Evolutionary conservation across 2,888 invertebrate genomes (phyloP), one percentile per base, ranked within the genome.

Genomic region (Morpho deidamia): DNA sequence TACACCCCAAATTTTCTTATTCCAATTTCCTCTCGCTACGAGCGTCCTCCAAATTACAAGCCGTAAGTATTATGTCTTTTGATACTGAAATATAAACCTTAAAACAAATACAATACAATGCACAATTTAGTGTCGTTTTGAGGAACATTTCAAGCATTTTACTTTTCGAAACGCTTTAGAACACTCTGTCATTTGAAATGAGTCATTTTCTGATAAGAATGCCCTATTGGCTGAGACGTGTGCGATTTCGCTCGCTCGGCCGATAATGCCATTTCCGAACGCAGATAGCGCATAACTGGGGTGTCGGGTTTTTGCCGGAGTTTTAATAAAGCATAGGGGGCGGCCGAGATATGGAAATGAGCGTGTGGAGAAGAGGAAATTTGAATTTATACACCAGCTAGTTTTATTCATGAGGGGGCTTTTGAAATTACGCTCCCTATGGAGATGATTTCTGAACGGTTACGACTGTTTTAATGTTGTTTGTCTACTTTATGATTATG

Each of bases 1-100:
- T 92, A 92, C 92, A 92, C 92, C 92, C 92, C 91, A 92, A 92
- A 93, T 92, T 93, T 93, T 93, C 93, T 93, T 93, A 93, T 93
- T 92, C 92, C 93, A 93, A 93, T 93, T 92, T 93, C 93, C 91
- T 84, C 78, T 83, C 68, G 76, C 81, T 76, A 80, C 82, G 78
- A 81, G 76, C 76, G 71, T 62, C 62, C 64, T 68, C 74, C 72
- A 76, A 79, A 76, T 76, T 67, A 71, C 68, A 66, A 65, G 75
- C 63, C 80, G 61, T 74, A 83, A 81, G 74, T 69, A 66, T 62
- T 59, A 52, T 44, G 7, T 5, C 11, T 8, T 10, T 12, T 10
- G 35, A 43, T 62, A 66, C 11, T 47, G 51, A 23, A 69, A 73
- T 71, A 59, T 66, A 40, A 34, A 56, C 63, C 62, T 44, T 70